phyloP scores from a whole-genome alignment of 2,888 invertebrate genomes.

The Noctua fimbriata region DNA sequence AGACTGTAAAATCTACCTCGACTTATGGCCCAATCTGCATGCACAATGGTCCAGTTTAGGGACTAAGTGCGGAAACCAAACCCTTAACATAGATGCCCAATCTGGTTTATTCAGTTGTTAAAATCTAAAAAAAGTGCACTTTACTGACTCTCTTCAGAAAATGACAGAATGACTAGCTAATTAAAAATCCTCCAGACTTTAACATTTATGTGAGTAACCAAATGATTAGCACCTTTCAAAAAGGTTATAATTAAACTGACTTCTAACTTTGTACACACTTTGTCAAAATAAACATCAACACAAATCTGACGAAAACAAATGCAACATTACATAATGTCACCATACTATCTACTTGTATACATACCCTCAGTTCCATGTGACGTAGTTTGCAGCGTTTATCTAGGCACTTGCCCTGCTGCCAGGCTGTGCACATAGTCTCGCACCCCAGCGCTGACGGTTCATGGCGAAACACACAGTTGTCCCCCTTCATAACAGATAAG shows the following conservation, averaged over 20 bases:
- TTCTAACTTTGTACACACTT: neutral
- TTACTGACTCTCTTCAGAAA: neutral
- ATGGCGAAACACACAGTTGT: conserved; percentile 95
- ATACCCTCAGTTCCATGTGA: conserved; percentile 96
- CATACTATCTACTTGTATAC: conserved; percentile 60
- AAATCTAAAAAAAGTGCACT: neutral
- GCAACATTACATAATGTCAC: conserved; percentile 23
- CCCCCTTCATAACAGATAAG: conserved; percentile 90
- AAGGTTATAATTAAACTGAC: neutral
- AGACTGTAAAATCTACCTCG: neutral
- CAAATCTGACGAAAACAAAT: conserved; percentile 8
- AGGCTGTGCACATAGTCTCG: conserved; percentile 95
- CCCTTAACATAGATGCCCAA: no score
- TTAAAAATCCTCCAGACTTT: neutral
- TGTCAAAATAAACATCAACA: conserved; percentile 16
- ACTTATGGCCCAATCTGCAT: neutral
- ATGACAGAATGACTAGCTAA: neutral
- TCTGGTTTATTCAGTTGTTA: neutral
- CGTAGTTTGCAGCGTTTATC: conserved; percentile 95
- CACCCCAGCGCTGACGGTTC: conserved; percentile 95
- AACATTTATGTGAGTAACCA: neutral
- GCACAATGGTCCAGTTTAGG: no score
- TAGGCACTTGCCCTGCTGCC: conserved; percentile 95
- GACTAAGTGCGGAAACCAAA: no score
- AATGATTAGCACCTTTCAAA: neutral